These are phyloP conservation scores for Tuta absoluta DNA, from an alignment of 2,888 invertebrate species.

Conservation along the genomic window DNA sequence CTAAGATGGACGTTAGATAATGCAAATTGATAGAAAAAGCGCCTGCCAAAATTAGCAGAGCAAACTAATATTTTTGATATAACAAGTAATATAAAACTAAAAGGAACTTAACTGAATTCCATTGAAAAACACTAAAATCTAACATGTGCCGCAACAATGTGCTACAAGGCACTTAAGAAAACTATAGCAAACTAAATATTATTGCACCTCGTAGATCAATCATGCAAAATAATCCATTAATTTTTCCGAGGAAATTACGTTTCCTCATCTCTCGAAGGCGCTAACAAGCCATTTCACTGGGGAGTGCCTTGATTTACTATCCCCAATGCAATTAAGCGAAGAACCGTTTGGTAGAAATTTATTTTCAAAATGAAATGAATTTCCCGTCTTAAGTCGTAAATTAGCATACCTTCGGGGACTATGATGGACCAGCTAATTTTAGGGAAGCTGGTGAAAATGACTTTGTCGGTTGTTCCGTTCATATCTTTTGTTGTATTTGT, in stretches of 20 bases:
- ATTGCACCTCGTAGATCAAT: too few relatives aligned
- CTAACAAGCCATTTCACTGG: constrained; percentile 16
- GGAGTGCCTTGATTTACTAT: constrained; percentile 36
- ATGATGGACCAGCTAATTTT: constrained; percentile 24
- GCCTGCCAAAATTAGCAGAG: too few relatives aligned
- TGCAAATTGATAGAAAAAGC: too few relatives aligned
- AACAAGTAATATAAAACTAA: too few relatives aligned
- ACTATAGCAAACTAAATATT: too few relatives aligned
- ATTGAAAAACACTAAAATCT: too few relatives aligned
- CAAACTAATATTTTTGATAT: too few relatives aligned
- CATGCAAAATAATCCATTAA: background rate
- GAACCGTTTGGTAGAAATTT: constrained; percentile 39
- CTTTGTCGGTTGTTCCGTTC: background rate
- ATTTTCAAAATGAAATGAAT: constrained; percentile 45
- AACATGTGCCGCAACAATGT: too few relatives aligned
- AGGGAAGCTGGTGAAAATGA: background rate
- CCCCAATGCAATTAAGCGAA: constrained; percentile 41
- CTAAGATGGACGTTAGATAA: too few relatives aligned
- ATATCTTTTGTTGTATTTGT: background rate
- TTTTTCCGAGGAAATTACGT: constrained; percentile 13
- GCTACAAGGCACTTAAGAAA: too few relatives aligned
- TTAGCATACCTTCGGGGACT: constrained; percentile 43
- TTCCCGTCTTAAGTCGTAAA: constrained; percentile 32
- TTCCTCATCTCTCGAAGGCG: constrained; percentile 13
- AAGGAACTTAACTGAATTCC: too few relatives aligned